Percentiles rank a stretch among this genome's conserved stretches.
Evolutionary conservation across 1,140 invertebrate genomes (phyloP).

Genomic region (Drosophila bifasciata): DNA sequence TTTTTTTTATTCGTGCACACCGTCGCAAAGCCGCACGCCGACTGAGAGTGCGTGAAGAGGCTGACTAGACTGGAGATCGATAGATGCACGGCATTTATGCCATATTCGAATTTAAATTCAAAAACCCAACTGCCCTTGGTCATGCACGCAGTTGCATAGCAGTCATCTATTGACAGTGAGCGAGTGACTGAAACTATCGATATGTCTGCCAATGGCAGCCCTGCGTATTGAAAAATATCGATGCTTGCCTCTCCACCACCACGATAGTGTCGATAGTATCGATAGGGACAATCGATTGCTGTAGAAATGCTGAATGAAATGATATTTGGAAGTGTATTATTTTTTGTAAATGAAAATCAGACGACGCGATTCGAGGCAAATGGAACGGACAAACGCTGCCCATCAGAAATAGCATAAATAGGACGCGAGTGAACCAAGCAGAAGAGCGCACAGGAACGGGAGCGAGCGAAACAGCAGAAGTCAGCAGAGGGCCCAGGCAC

Average conservation of each 20-base stretch:
- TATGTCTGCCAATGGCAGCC: neutral
- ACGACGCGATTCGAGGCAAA: constrained; percentile 35
- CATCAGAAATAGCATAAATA: constrained; percentile 24
- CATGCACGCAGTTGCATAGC: neutral
- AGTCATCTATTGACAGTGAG: constrained; percentile 1
- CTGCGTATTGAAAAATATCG: too few relatives aligned
- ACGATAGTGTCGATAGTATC: too few relatives aligned
- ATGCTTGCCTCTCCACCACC: too few relatives aligned
- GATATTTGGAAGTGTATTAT: constrained; percentile 16
- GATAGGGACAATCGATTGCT: too few relatives aligned
- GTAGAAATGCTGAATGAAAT: neutral
- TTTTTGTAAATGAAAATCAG: constrained; percentile 24
- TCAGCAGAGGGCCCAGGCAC: constrained; percentile 3
- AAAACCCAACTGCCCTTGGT: constrained; percentile 1
- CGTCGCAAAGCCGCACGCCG: constrained; percentile 2
- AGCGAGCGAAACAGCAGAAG: constrained; percentile 9
- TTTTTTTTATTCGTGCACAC: constrained; percentile 24
- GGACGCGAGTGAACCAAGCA: constrained; percentile 31
- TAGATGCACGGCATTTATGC: neutral
- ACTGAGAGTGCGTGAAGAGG: constrained; percentile 19
- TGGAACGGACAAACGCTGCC: constrained; percentile 46
- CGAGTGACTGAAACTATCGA: neutral
- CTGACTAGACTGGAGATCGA: too few relatives aligned
- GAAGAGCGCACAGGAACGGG: constrained; percentile 32
- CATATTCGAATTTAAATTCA: constrained; percentile 21